Base-by-base conservation (phyloP, 1,140 invertebrate genomes). In the Drosophila baimaii region DNA sequence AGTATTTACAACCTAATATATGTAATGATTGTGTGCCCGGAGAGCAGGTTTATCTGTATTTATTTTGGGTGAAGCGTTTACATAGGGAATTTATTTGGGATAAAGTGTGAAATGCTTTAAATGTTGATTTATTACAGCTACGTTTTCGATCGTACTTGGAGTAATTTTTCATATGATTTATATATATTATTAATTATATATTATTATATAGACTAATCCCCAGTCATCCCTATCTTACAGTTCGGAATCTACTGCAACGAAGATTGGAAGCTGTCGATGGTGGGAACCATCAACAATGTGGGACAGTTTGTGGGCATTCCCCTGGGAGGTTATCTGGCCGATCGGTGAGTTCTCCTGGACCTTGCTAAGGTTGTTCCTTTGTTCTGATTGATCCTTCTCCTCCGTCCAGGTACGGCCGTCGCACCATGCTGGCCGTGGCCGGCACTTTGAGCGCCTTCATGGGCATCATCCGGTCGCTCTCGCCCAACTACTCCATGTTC, bases 241-340 rank as follows among this genome's bases (percentile, higher is more conserved):
- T 95, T 94, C 81, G 88, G 92, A 51, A 92, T 95, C 3, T 93
- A 93, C 19, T 95, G 94, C 72, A 81, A 93, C 13, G 89, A 93
- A 12, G 94, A 95, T 74, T 96, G 95, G 95, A 95, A 94, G 91
- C 91, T 95, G 12, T 94, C 95, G 0, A 81, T 96, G 74, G 94
- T 96, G 41, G 95, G 95, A 37, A 96, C 95, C 4, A 92, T 96
- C 2, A 95, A 95, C 91, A 96, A 95, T 83, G 90, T 95, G 13
- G 95, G 95, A 5, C 95, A 95, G 91, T 94, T 96, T 70, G 92
- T 95, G 5, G 95, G 95, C 5, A 92, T 96, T 64, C 94, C 95
- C 10, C 92, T 96, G 29, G 93, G 94, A 23, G 95, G 95, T 55
- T 93, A 94, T 59, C 91, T 96, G n/a, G 95, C 95, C 1, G 95